Base-by-base conservation (phyloP, 2,113 vertebrate genomes). In the Hyaena hyaena region DNA sequence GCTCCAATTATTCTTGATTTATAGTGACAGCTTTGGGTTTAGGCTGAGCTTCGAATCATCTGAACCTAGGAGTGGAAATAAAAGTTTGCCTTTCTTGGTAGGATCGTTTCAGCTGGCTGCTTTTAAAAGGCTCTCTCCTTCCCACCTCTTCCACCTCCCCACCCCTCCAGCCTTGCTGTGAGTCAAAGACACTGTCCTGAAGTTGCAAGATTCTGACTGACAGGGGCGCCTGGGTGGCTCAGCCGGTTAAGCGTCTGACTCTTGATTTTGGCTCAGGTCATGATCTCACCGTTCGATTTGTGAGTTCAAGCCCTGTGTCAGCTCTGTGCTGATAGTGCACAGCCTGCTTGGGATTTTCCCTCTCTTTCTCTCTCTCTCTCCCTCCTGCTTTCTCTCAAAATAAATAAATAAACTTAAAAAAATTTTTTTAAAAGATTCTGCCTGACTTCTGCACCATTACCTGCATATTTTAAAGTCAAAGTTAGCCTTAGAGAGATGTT, bases 1-100 rank as follows among this genome's bases (percentile, higher is more conserved):
- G 53, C 92, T 85, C 66, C 58, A 90, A 7, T 93, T 88, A 76
- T 31, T 68, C 89, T 83, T 91, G 92, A 91, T 77, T 96, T 68
- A 80, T 50, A 85, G 76, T 31, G 58, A 91, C 82, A 88, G 82
- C 71, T 88, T 90, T 26, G 10, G 65, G 50, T 35, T 61, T 82
- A 48, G 17, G 10, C 76, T 85, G 74, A 73, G 65, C 48, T 79
- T 88, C 43, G 10, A 33, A 50, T 68, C 73, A 55, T 96, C 45
- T 16, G 53, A 85, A 77, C 14, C 55, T 55, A 39, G 55, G 69
- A 35, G 33, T 48, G 43, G 61, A 85, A 48, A 21, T 80, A 43
- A 89, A 73, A 79, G 28, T 3, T 14, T 26, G 73, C 66, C 66
- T 91, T 85, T 85, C 35, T 50, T 50, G 26, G 55, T n/a, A 10